Evolutionary conservation across 2,888 invertebrate genomes (phyloP), one percentile per base, ranked within the genome.

Genomic region (Ochlodes sylvanus): DNA sequence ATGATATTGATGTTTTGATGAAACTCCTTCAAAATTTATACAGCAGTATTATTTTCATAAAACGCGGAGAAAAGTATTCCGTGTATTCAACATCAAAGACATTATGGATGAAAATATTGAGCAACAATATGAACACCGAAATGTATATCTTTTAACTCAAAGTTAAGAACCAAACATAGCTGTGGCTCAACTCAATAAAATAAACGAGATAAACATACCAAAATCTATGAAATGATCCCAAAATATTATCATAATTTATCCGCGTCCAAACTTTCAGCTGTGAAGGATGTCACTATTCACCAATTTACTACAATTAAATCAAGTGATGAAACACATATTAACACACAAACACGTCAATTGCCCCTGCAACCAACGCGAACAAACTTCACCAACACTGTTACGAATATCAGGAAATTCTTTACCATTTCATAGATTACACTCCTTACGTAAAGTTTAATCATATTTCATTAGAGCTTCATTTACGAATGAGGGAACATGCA

Each of bases 341-440:
- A 38, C 27, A 38, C 38, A 2, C 38, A 38, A 60, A 58, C 19
- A 58, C 52, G 27, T 32, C 12, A 12, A 4, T 38, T 38, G 19
- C 17, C 19, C 14, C 41, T 54, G 14, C 19, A 47, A 61, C 7
- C 34, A 54, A 34, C 54, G 5, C 50, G 52, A 42, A 9, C 42
- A 19, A 52, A 60, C 58, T 60, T n/a, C 4, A 27, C 41, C 27
- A 60, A 58, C 12, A 32, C 9, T 27, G 54, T 60, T 66, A 66
- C 61, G 67, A 66, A 38, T 52, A 66, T 55, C 67, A 44, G 61
- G 67, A 67, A 67, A 61, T 34, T 54, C 54, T 56, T 67, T 41
- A 67, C 54, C 44, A 42, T 54, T 67, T 64, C 64, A 67, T 32
- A 55, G 44, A 52, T 62, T 52, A 50, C n/a, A 52, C 62, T 12